A percentile compares a stretch with the other conserved stretches of the same genome.
These are phyloP conservation scores for Cichlasoma orientale DNA, from an alignment of 2,797 vertebrate genomes.

Conservation along the genomic window DNA sequence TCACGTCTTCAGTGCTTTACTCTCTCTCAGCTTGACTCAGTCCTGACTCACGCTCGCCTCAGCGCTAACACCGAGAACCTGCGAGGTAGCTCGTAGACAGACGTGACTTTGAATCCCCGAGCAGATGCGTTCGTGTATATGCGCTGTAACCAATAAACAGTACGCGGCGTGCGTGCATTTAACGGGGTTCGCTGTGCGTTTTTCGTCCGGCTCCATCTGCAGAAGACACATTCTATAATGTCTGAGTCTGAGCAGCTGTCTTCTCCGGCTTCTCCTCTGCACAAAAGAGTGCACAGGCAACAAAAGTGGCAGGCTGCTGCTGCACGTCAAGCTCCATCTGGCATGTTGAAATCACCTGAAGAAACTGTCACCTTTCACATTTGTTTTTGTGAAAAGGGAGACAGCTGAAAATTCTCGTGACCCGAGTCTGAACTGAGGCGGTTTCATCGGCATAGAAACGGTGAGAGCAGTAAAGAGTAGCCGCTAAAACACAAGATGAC, in stretches of 20 bases:
- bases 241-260: neutral
- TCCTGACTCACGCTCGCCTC: slow-evolving; percentile 1
- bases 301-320: slow-evolving; percentile 11
- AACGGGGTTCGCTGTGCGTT: neutral
- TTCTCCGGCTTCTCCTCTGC: slow-evolving; percentile 6
- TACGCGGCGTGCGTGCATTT: neutral
- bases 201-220: neutral
- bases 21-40: neutral
- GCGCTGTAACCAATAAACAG: neutral
- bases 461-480: neutral
- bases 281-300: slow-evolving; percentile 10
- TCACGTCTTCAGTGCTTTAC: neutral
- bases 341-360: slow-evolving; percentile 1
- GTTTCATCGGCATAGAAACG: neutral
- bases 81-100: neutral
- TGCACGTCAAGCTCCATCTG: slow-evolving; percentile 11
- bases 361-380: slow-evolving; percentile 20
- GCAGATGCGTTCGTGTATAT: neutral
- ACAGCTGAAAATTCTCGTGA: neutral
- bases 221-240: neutral
- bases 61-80: neutral
- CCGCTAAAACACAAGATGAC: neutral
- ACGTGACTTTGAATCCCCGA: neutral
- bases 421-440: neutral
- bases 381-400: neutral